Evolutionary conservation across 23 tunicate genomes (phyloP).

Genomic region (Trididemnum miniatum): DNA sequence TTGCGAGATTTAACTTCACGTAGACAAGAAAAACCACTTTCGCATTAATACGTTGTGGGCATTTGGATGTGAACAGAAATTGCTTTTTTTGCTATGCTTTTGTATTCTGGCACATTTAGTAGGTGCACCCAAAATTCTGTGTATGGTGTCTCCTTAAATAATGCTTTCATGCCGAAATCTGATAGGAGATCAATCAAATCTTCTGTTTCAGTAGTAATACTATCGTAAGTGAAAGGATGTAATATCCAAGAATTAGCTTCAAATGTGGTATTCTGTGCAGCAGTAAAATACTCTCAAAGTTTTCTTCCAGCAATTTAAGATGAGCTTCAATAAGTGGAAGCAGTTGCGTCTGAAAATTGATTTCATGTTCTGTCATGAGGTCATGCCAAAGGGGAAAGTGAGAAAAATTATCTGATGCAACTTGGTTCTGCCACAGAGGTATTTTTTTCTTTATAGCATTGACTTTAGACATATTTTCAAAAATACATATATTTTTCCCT

Average conservation of each 20-base stretch:
- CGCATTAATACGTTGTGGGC: conserved; percentile 29
- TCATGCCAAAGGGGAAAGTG: conserved; percentile 27
- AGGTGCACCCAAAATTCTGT: conserved; percentile 31
- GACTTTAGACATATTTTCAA: conserved; percentile 10
- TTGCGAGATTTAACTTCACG: conserved; percentile 27
- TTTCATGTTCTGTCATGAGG: conserved; percentile 25
- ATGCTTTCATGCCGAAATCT: conserved; percentile 28
- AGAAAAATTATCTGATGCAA: neutral
- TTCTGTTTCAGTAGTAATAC: conserved; percentile 20
- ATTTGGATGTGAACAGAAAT: conserved; percentile 17
- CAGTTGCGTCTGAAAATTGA: conserved; percentile 29
- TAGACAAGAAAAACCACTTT: conserved; percentile 10
- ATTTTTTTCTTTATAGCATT: conserved; percentile 14
- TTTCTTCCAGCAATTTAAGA: conserved; percentile 10
- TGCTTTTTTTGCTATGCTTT: conserved; percentile 28
- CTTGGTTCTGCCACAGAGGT: conserved; percentile 6
- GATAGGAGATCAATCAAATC: conserved; percentile 14
- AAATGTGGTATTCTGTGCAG: conserved; percentile 25
- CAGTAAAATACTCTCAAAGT: conserved; percentile 1
- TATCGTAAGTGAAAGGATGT: neutral
- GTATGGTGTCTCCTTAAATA: conserved; percentile 14
- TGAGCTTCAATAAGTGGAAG: conserved; percentile 21
- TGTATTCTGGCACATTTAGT: conserved; percentile 32
- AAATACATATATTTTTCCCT: conserved; percentile 4
- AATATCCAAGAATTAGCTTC: conserved; percentile 9